Evolutionary conservation across 2,797 vertebrate species (phyloP).

Genomic region (Acanthornis magna): DNA sequence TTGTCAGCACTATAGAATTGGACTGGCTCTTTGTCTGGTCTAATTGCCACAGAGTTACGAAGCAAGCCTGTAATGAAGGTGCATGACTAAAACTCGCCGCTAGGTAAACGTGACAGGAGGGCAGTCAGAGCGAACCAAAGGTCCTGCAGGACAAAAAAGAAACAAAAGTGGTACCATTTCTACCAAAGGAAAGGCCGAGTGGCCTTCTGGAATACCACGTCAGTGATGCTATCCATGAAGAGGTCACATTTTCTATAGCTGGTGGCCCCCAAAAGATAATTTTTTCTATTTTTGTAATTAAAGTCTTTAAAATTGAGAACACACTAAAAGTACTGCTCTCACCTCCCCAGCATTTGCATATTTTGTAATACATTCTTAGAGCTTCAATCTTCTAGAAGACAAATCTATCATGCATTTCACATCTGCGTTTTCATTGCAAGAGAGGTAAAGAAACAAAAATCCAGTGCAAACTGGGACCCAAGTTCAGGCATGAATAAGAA

Average conservation of each 20-base stretch:
- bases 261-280: neutral
- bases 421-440: neutral
- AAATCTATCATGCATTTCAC: neutral
- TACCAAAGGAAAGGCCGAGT: neutral
- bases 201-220: neutral
- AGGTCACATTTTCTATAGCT: neutral
- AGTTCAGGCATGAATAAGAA: neutral
- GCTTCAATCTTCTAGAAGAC: neutral
- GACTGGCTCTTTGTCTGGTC: neutral
- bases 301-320: neutral
- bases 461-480: neutral
- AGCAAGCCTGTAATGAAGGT: neutral
- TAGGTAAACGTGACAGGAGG: neutral
- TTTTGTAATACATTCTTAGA: neutral
- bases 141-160: neutral
- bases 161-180: neutral
- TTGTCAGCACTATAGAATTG: neutral
- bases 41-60: neutral
- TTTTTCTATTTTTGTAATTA: neutral
- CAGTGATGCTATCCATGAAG: fast-evolving
- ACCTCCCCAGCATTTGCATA: neutral
- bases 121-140: neutral
- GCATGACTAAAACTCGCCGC: fast-evolving
- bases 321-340: neutral
- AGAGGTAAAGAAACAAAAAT: neutral